These are phyloP conservation scores for Acanthacorydalis orientalis DNA, from an alignment of 2,888 invertebrate species.

Conservation along the genomic window DNA sequence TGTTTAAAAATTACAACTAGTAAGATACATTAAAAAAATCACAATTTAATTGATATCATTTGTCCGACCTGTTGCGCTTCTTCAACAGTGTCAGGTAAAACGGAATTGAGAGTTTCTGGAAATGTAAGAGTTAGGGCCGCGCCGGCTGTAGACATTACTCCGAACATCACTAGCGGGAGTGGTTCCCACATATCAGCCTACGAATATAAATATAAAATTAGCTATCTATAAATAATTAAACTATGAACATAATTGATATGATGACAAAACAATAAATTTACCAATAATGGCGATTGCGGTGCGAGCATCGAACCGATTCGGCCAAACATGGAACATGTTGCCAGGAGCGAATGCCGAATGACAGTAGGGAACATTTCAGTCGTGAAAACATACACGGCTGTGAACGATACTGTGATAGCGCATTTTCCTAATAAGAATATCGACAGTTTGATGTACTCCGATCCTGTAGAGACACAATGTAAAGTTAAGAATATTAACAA, in stretches of 20 bases:
- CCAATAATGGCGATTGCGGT: constrained; percentile 49
- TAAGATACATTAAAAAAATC: too few relatives aligned
- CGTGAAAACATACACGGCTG: constrained; percentile 46
- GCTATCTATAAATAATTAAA: neutral
- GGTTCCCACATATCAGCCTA: constrained; percentile 24
- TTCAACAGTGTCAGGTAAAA: constrained; percentile 48
- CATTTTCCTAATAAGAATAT: constrained; percentile 45
- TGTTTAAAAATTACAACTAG: too few relatives aligned
- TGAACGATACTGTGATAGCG: constrained; percentile 46
- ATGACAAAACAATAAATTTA: constrained; percentile 19
- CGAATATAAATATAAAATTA: constrained; percentile 5
- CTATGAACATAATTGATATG: neutral
- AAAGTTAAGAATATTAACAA: too few relatives aligned
- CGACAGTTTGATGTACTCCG: constrained; percentile 30
- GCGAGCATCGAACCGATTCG: constrained; percentile 46
- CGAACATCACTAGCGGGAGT: constrained; percentile 42
- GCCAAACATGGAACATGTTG: constrained; percentile 46
- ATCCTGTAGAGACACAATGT: constrained; percentile 29
- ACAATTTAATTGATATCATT: neutral
- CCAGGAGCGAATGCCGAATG: constrained; percentile 42
- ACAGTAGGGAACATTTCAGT: constrained; percentile 52
- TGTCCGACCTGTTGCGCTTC: constrained; percentile 40
- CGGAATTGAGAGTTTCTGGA: constrained; percentile 51
- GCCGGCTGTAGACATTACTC: constrained; percentile 39
- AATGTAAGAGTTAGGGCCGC: constrained; percentile 43